Conservation (phyloP, 1,140 invertebrate species). For the Micrasema longulum region DNA sequence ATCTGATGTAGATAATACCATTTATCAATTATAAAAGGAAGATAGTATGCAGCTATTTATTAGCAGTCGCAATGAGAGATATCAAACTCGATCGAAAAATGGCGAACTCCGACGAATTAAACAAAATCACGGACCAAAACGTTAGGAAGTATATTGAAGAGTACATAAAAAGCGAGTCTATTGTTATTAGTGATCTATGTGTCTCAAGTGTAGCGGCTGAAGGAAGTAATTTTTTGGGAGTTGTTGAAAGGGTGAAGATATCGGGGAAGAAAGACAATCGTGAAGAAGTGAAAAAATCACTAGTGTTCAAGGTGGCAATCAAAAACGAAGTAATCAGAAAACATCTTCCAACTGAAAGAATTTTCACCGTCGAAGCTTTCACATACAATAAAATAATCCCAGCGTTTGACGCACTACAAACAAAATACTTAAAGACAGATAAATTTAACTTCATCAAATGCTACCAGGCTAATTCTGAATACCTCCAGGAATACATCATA, state of each 20-base stretch:
- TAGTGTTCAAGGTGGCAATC: constrained; percentile 17
- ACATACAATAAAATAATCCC: constrained; percentile 20
- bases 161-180: neutral
- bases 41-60: too few species aligned
- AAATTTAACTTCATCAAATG: constrained; percentile 16
- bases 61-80: too few species aligned
- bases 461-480: neutral
- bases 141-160: constrained; percentile 7
- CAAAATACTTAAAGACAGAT: constrained; percentile 3
- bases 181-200: neutral
- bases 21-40: too few species aligned
- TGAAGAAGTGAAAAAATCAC: neutral
- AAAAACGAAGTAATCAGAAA: constrained; percentile 4
- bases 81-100: too few species aligned
- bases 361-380: constrained; percentile 14
- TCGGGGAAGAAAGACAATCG: constrained; percentile 17
- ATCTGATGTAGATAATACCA: too few species aligned
- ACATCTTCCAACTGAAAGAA: neutral
- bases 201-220: neutral
- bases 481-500: constrained; percentile 26
- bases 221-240: constrained; percentile 35
- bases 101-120: neutral
- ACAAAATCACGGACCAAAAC: constrained; percentile 8
- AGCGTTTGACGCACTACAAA: constrained; percentile 5
- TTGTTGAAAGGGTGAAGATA: neutral